A percentile compares a stretch with the other conserved stretches of the same genome.
phyloP scores from a whole-genome alignment of 2,113 vertebrate species.

The Proterorhinus semilunaris region DNA sequence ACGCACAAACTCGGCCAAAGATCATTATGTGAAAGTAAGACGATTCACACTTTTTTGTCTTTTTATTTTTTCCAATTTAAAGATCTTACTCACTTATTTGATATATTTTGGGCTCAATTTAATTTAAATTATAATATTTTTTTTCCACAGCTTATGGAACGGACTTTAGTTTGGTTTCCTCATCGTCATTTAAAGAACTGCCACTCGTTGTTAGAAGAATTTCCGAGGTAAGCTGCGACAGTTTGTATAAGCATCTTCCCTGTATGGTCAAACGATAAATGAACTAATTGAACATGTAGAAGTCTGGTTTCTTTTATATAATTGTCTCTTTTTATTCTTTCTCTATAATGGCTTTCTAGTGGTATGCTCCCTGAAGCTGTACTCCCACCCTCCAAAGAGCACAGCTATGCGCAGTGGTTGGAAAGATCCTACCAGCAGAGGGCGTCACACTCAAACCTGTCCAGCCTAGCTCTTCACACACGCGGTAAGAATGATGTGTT shows the following conservation, averaged over 20 bases:
- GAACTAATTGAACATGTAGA: background rate
- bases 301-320: background rate
- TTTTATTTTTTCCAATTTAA: conserved; percentile 9
- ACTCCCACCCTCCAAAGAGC: conserved; percentile 86
- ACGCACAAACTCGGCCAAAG: conserved; percentile 55
- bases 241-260: background rate
- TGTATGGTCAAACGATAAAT: background rate
- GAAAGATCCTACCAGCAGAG: conserved; percentile 70
- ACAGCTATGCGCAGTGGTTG: conserved; percentile 89
- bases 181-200: conserved; percentile 78
- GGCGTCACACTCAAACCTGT: conserved; percentile 17
- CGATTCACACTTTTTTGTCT: background rate
- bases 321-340: background rate
- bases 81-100: background rate
- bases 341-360: conserved; percentile 53
- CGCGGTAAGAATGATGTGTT: conserved; percentile 41
- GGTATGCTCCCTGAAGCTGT: conserved; percentile 87
- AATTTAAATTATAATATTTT: background rate
- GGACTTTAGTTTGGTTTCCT: conserved; percentile 84
- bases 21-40: conserved; percentile 70
- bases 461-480: conserved; percentile 22
- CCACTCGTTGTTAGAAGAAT: conserved; percentile 70
- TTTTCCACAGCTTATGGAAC: conserved; percentile 78
- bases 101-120: background rate
- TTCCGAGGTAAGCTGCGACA: conserved; percentile 73